phyloP scores from a whole-genome alignment of 2,113 vertebrate species.

The Gambusia affinis region DNA sequence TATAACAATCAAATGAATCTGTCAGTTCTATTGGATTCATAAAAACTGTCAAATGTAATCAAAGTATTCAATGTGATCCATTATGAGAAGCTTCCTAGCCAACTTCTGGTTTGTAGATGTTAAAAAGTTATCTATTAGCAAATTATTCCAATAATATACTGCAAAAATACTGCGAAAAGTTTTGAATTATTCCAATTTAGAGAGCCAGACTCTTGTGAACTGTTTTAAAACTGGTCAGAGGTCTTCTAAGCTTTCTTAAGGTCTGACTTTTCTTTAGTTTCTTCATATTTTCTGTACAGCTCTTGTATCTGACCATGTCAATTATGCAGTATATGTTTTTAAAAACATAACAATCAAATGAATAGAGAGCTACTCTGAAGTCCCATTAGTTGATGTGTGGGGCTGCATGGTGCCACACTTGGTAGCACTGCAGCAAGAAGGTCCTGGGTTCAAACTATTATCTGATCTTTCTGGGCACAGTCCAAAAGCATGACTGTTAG shows the following conservation, averaged over 20 bases:
- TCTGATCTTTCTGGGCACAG: too few relatives aligned
- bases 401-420: too few relatives aligned
- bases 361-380: too few relatives aligned
- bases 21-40: background rate
- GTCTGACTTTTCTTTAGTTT: background rate
- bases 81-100: too few relatives aligned
- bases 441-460: too few relatives aligned
- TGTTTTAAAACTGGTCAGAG: background rate
- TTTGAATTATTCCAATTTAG: background rate
- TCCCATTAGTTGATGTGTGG: too few relatives aligned
- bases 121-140: background rate
- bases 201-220: background rate
- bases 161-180: background rate
- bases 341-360: background rate
- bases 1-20: background rate
- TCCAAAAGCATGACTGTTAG: too few relatives aligned
- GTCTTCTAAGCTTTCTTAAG: background rate
- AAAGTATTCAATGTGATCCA: background rate
- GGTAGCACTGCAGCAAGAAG: too few relatives aligned
- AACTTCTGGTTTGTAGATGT: background rate
- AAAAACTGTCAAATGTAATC: background rate
- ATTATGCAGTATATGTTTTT: too few relatives aligned
- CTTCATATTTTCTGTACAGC: background rate
- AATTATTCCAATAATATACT: too few relatives aligned
- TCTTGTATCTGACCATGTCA: background rate